phyloP scores from a whole-genome alignment of 2,113 vertebrate genomes.

The Strigops habroptila region DNA sequence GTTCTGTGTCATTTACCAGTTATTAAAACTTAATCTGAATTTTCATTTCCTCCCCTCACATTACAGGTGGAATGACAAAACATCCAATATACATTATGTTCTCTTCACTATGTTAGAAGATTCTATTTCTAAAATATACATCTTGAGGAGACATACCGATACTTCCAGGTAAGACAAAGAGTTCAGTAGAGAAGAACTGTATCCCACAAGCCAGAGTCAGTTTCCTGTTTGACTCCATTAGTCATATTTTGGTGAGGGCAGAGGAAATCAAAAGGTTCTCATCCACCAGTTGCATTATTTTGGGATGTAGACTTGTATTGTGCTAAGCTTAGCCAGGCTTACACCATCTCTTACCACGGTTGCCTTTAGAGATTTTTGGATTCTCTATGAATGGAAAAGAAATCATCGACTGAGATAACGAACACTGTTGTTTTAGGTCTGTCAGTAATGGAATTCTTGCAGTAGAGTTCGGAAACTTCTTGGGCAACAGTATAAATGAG shows the following conservation, averaged over 20 bases:
- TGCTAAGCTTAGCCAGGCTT: background rate
- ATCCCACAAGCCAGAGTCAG: background rate
- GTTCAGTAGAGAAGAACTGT: background rate
- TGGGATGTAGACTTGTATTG: background rate
- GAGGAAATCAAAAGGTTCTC: background rate
- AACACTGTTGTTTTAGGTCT: constrained; percentile 67
- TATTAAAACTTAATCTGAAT: background rate
- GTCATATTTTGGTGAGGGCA: background rate
- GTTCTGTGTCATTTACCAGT: background rate
- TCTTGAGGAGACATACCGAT: constrained; percentile 87
- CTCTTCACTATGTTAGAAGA: constrained; percentile 90
- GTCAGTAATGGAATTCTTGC: constrained; percentile 80
- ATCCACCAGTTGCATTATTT: background rate
- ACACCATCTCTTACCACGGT: background rate
- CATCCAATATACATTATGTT: constrained; percentile 86
- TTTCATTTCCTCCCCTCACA: background rate
- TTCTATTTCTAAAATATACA: constrained; percentile 83
- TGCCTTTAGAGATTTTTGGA: background rate
- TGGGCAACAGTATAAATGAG: constrained; percentile 78
- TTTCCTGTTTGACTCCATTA: background rate
- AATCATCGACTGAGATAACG: background rate
- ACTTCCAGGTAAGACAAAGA: constrained; percentile 79
- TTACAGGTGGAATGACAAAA: constrained; percentile 93
- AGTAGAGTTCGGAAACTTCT: constrained; percentile 80
- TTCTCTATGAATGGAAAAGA: background rate